Conservation (phyloP, 1,140 invertebrate species). For the Frieseomelitta varia region DNA sequence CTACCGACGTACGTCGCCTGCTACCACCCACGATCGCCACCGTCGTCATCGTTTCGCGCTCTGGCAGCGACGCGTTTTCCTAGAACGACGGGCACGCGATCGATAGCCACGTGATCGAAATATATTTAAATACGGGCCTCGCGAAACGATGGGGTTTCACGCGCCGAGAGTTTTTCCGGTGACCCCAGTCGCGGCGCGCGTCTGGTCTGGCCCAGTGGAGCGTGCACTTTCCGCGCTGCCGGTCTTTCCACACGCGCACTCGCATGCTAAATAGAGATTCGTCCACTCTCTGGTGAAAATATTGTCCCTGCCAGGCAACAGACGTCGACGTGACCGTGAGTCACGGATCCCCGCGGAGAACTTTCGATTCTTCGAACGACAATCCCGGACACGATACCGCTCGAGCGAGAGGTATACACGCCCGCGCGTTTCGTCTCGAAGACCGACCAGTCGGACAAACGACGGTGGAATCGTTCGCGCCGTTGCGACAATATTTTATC, state of each 20-base stretch:
- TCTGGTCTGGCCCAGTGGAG: slow-evolving; percentile 71
- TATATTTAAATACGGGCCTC: slow-evolving; percentile 14
- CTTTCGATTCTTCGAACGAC: neutral
- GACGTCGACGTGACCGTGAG: too few species aligned
- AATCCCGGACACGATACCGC: neutral
- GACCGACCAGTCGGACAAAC: neutral
- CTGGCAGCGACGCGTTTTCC: neutral
- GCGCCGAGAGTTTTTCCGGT: slow-evolving; percentile 60
- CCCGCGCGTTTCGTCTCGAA: neutral
- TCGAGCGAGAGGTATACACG: neutral
- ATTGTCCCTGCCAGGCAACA: neutral
- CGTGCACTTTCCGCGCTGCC: slow-evolving; percentile 53
- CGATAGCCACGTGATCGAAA: too few species aligned
- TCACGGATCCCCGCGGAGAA: too few species aligned
- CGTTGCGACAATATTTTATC: neutral
- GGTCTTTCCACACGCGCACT: slow-evolving; percentile 36
- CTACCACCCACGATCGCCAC: neutral
- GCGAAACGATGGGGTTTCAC: slow-evolving; percentile 54
- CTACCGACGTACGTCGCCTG: neutral
- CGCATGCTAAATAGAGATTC: neutral
- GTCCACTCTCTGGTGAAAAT: neutral
- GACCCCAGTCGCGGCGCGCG: slow-evolving; percentile 57
- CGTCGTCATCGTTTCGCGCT: neutral
- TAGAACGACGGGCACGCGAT: too few species aligned
- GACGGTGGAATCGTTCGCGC: neutral